Percentiles rank a stretch among this genome's conserved stretches.
Evolutionary conservation across 2,113 vertebrate species (phyloP).

Genomic region (Acanthisitta chloris): DNA sequence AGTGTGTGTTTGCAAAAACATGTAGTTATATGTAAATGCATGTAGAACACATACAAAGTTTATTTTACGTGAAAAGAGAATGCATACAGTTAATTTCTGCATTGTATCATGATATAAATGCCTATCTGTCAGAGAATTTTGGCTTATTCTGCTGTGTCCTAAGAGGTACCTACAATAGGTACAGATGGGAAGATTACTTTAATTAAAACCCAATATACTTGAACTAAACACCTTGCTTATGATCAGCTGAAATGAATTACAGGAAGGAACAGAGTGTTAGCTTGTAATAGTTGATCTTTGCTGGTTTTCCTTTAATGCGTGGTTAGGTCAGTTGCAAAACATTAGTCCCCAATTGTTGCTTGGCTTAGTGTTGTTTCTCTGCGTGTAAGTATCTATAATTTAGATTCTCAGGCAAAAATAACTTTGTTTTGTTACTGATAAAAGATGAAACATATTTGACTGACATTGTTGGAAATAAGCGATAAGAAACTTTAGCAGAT

Average conservation of each 20-base stretch:
- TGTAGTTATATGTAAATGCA: neutral
- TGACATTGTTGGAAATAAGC: constrained; percentile 64
- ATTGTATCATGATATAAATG: neutral
- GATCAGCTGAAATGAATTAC: neutral
- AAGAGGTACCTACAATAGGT: neutral
- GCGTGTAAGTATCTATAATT: constrained; percentile 11
- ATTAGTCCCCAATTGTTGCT: neutral
- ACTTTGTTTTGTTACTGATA: constrained; percentile 48
- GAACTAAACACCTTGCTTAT: neutral
- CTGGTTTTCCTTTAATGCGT: neutral
- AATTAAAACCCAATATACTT: neutral
- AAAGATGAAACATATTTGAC: constrained; percentile 57
- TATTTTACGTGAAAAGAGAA: neutral
- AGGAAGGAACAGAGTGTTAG: neutral
- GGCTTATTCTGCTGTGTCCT: neutral
- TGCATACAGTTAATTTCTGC: neutral
- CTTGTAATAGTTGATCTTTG: neutral
- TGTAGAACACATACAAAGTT: neutral
- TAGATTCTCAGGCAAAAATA: constrained; percentile 33
- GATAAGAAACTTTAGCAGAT: constrained; percentile 66
- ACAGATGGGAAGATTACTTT: neutral
- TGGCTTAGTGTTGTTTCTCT: neutral
- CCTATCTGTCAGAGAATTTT: neutral
- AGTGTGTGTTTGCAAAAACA: neutral
- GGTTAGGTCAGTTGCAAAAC: neutral